Evolutionary conservation across 2,113 vertebrate genomes (phyloP), one percentile per base, ranked within the genome.

Genomic region (Camelus dromedarius): DNA sequence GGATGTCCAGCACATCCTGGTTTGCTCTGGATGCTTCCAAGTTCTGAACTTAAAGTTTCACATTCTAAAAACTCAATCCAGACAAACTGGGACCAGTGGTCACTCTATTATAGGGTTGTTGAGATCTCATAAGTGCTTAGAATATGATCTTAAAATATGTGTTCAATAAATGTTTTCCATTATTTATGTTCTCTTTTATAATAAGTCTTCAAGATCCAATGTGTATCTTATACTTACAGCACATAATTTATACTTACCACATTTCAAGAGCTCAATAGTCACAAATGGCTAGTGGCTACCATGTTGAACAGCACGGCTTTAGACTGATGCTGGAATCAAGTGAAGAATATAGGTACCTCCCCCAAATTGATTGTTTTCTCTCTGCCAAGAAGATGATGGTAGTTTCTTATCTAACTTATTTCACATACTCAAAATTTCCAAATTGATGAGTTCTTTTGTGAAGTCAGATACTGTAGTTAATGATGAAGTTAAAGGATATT

Each of bases 371-470:
- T 52, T 86, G 38, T n/a, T 76, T 32, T 69, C 52, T 70, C 35
- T 95, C 22, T 66, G 7, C 24, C 20, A 83, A 83, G 62, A 80
- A 48, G 32, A 56, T 48, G 7, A 54, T 35, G 38, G 62, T 35
- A 24, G 13, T 67, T 88, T 94, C 58, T 58, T 11, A 35, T 62
- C n/a, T 94, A 89, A 80, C 20, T 62, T 86, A 85, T 87, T 83
- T 89, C 54, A 92, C 5, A 75, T 67, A 15, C 6, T 96, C 70
- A 95, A 66, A 69, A 67, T 67, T 73, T 92, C 24, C 32, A 88
- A 84, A 79, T 66, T 14, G 14, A 14, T 58, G n/a, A 75, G 16
- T 93, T 79, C 70, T 85, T 91, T 83, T 81, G 66, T 79, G 38
- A 93, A 64, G 32, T 72, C 32, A 89, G 3, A 46, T 58, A 85